Evolutionary conservation across 2,797 vertebrate genomes (phyloP).

Genomic region (Melanotaenia parkinsoni): DNA sequence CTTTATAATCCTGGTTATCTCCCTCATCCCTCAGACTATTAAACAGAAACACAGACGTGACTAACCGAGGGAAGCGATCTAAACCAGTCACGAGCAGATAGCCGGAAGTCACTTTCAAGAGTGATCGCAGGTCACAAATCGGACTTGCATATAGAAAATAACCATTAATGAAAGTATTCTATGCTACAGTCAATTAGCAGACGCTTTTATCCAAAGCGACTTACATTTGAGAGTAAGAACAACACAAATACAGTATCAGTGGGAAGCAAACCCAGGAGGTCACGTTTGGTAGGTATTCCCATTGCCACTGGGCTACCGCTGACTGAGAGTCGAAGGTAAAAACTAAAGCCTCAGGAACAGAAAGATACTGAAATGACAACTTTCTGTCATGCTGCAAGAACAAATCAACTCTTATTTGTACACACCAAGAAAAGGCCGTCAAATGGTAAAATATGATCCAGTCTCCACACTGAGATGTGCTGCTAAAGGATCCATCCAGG

Average conservation of each 20-base stretch:
- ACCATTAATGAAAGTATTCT: slow-evolving; percentile 6
- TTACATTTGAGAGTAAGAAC: too few relatives aligned
- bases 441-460: not conserved
- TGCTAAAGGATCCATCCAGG: not conserved
- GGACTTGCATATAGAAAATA: not conserved
- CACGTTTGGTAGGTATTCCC: too few relatives aligned
- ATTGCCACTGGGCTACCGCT: too few relatives aligned
- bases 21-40: slow-evolving; percentile 60
- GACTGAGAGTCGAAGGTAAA: not conserved
- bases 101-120: not conserved
- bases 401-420: slow-evolving; percentile 64
- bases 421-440: slow-evolving; percentile 35
- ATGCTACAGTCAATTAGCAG: too few relatives aligned
- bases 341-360: slow-evolving; percentile 7
- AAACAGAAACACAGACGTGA: slow-evolving; percentile 42
- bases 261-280: too few relatives aligned
- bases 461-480: not conserved
- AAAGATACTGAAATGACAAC: slow-evolving; percentile 14
- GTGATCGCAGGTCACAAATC: not conserved
- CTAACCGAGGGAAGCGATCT: not conserved
- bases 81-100: slow-evolving; percentile 5
- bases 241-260: too few relatives aligned
- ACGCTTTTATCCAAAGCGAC: too few relatives aligned
- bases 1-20: slow-evolving; percentile 65
- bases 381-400: slow-evolving; percentile 41